A percentile compares a stretch with the other conserved stretches of the same genome.
These are phyloP conservation scores for Ianthella basta DNA, from an alignment of 37 sponge, comb jelly and placozoan genomes.

Conservation along the genomic window DNA sequence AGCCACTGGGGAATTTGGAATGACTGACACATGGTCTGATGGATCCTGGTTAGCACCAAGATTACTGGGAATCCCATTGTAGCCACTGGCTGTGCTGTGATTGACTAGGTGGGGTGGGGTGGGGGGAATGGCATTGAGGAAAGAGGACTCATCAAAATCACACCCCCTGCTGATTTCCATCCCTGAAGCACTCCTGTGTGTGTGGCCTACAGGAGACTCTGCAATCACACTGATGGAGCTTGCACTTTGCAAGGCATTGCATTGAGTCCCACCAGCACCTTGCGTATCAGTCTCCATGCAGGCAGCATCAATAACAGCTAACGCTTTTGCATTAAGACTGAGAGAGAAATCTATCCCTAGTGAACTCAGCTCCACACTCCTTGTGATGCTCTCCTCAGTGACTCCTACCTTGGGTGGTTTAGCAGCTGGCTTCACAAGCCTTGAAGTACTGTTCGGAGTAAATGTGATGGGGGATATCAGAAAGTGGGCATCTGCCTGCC, in stretches of 20 bases:
- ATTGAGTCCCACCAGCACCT: no score
- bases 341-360: slow-evolving; percentile 37
- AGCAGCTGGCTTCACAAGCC: background rate
- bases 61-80: background rate
- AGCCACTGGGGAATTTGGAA: slow-evolving; percentile 10
- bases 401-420: no score
- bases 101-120: background rate
- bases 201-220: background rate
- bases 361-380: background rate
- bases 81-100: background rate
- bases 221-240: slow-evolving; percentile 30
- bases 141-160: background rate
- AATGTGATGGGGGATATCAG: slow-evolving; percentile 19
- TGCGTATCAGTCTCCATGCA: slow-evolving; percentile 5
- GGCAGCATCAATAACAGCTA: slow-evolving; percentile 62
- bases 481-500: background rate
- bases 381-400: background rate
- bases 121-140: slow-evolving; percentile 12
- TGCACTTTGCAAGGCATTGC: background rate
- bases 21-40: background rate
- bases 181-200: background rate
- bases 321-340: slow-evolving; percentile 39
- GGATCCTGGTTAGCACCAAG: background rate
- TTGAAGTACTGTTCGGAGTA: background rate
- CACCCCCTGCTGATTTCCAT: background rate